These are phyloP conservation scores for Sialia sialis DNA, from an alignment of 2,113 vertebrate genomes.

Conservation along the genomic window DNA sequence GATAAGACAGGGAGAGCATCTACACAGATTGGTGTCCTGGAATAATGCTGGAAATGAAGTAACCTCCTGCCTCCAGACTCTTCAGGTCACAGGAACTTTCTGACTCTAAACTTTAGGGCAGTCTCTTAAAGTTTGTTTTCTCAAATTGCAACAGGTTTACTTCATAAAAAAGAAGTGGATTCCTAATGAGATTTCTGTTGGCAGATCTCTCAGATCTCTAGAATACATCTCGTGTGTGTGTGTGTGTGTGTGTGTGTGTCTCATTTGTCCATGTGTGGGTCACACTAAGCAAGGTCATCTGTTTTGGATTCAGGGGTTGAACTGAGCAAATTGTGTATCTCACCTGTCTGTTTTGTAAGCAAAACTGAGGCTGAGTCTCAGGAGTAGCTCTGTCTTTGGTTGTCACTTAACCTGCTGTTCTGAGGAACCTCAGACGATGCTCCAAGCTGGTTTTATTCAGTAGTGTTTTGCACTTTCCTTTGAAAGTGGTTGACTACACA, in stretches of 20 bases:
- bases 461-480: not conserved
- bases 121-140: not conserved
- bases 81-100: not conserved
- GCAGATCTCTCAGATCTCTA: not conserved
- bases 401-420: not conserved
- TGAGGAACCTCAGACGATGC: not conserved
- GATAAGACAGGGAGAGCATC: not conserved
- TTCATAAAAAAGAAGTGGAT: not conserved
- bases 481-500: not conserved
- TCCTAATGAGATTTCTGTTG: not conserved
- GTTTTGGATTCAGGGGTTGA: not conserved
- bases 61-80: fast-evolving
- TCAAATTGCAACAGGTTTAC: not conserved
- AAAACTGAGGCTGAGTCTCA: not conserved
- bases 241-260: fast-evolving
- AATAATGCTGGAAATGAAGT: not conserved
- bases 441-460: not conserved
- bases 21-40: not conserved
- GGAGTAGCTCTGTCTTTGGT: not conserved
- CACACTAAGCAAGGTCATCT: not conserved
- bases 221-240: fast-evolving
- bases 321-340: not conserved
- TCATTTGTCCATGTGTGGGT: not conserved
- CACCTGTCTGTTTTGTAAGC: not conserved
- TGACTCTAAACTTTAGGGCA: not conserved